Base-by-base conservation (phyloP, 2,888 invertebrate genomes). In the Clusia tigrina region DNA sequence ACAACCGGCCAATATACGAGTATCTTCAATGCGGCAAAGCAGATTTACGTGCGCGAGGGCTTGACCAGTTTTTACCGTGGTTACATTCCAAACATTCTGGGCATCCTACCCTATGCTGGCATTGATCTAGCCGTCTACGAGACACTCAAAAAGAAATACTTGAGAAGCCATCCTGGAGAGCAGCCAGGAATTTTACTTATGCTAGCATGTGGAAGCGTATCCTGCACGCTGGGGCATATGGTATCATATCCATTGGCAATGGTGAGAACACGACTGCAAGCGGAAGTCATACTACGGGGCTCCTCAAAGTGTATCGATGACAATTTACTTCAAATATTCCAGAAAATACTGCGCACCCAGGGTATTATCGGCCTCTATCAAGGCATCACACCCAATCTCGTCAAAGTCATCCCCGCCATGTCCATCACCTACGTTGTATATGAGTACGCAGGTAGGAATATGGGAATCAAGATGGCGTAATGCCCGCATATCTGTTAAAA, bases 361-460 rank as follows among this genome's bases (percentile, higher is more conserved):
- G 99, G 99, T 9, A 71, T 94, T 22, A 84, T 88, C 5, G 99
- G 99, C 1, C 88, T 99, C 62, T 99, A 99, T 85, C 89, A 99
- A 60, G 99, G 99, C 67, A 93, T 99, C 72, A 93, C 96, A 26
- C 98, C 99, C 25, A 99, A 99, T 86, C 98, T 99, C 86, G 91
- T 99, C 83, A 99, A 99, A 88, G 98, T 93, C 69, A 87, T 97
- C 72, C 99, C 99, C 15, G 98, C 99, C 56, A 99, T 98, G 68
- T 95, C 96, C 81, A 99, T 99, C 78, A 96, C 96, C 78, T 99
- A 99, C 85, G 95, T 98, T 52, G 97, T 98, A 57, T 99, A 99
- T 85, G 99, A 99, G 85, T 91, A 93, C 84, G 90, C 93, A 67
- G 91, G 96, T 82, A 89, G 92, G 78, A 89, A 92, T 64, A 88